Percentiles rank a stretch among this genome's conserved stretches.
These are phyloP conservation scores for Drosophila gunungcola DNA, from an alignment of 1,140 invertebrate genomes.

Conservation along the genomic window DNA sequence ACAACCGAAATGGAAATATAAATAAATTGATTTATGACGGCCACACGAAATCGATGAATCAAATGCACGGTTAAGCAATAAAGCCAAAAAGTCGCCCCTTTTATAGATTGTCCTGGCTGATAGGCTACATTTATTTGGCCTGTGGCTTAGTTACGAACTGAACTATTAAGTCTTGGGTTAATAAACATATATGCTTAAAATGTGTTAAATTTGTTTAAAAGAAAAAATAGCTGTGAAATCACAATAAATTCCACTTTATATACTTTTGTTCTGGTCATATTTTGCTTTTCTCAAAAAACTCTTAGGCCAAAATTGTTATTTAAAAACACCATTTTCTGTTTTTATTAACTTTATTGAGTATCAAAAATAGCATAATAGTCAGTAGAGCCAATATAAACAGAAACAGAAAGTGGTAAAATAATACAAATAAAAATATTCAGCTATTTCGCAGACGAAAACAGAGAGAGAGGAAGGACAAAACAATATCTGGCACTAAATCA, in stretches of 20 bases:
- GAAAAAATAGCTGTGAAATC: too few relatives aligned
- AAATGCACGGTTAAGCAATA: conserved; percentile 48
- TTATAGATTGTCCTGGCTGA: conserved; percentile 38
- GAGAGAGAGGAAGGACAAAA: conserved; percentile 12
- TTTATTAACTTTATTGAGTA: conserved; percentile 74
- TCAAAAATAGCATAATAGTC: conserved; percentile 71
- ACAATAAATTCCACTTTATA: too few relatives aligned
- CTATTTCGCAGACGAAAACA: conserved; percentile 9
- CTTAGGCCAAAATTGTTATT: neutral
- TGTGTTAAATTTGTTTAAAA: too few relatives aligned
- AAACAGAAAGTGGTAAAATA: conserved; percentile 18
- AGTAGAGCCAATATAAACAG: conserved; percentile 44
- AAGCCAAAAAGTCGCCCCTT: conserved; percentile 11
- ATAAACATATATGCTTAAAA: neutral
- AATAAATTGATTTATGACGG: conserved; percentile 49
- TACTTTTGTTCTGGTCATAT: too few relatives aligned
- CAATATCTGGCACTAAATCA: conserved; percentile 66
- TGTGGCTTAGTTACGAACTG: neutral
- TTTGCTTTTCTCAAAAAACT: too few relatives aligned
- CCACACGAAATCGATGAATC: conserved; percentile 36
- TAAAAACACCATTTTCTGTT: conserved; percentile 18
- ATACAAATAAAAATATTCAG: conserved; percentile 18
- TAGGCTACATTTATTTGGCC: neutral
- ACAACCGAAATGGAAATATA: conserved; percentile 34
- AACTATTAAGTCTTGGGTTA: neutral